Conservation (phyloP, 2,113 vertebrate species). For the Microcebus tavaratra region DNA sequence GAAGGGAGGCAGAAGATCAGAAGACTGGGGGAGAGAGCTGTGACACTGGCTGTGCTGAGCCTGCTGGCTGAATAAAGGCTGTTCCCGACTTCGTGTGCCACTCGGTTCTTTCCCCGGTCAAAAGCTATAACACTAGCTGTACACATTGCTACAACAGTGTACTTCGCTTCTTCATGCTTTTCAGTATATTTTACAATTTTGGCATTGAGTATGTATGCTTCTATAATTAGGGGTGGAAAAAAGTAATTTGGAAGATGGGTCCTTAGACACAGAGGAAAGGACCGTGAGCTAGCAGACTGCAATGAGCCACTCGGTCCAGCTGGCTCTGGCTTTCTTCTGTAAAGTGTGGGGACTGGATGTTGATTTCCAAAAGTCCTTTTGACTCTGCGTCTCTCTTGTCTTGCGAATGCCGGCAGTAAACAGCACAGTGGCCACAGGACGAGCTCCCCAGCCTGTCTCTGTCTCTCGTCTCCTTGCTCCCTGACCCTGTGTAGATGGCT, state of each 20-base stretch:
- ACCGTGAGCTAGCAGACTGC: rapidly evolving
- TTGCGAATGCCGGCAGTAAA: not conserved
- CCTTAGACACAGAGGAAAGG: not conserved
- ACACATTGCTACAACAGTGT: too few species aligned
- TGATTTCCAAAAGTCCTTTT: not conserved
- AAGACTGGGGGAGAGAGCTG: too few species aligned
- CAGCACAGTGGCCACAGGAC: too few species aligned
- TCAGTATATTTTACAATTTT: not conserved
- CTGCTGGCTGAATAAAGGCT: too few species aligned
- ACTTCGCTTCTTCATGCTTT: not conserved
- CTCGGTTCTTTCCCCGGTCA: too few species aligned
- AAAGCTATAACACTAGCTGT: too few species aligned
- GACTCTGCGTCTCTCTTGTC: not conserved
- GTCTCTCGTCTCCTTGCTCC: not conserved
- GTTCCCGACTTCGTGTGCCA: too few species aligned
- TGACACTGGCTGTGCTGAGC: too few species aligned
- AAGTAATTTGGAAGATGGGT: not conserved
- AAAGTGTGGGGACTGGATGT: too few species aligned
- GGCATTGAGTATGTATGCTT: not conserved
- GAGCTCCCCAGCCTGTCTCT: not conserved
- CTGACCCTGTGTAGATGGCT: not conserved
- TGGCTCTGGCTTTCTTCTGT: not conserved
- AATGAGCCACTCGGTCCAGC: not conserved
- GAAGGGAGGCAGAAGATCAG: too few species aligned
- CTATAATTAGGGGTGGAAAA: not conserved